phyloP scores from a whole-genome alignment of 2,113 vertebrate species.

The Percina caprodes region DNA sequence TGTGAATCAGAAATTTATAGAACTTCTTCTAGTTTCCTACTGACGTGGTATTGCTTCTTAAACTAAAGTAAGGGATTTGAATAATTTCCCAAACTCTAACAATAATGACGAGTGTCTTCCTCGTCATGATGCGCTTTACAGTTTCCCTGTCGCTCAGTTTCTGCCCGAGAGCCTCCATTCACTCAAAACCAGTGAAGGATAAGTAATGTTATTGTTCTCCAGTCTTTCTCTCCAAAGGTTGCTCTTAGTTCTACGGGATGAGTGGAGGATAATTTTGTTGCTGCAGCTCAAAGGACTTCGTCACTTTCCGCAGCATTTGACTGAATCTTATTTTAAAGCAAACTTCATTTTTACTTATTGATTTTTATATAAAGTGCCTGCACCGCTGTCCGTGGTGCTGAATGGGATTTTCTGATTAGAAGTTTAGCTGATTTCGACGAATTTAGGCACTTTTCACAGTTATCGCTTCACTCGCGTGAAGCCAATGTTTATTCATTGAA shows the following conservation, averaged over 20 bases:
- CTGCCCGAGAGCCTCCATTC: slow-evolving; percentile 34
- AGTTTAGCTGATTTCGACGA: neutral
- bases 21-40: neutral
- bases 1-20: neutral
- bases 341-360: neutral
- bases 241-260: slow-evolving; percentile 12
- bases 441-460: neutral
- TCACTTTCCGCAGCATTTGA: neutral
- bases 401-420: slow-evolving; percentile 50
- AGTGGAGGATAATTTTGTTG: neutral
- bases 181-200: slow-evolving; percentile 53
- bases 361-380: neutral
- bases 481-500: neutral
- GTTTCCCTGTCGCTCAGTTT: slow-evolving; percentile 24
- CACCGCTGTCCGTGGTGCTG: slow-evolving; percentile 80
- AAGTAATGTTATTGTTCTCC: slow-evolving; percentile 70
- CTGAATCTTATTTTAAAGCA: neutral
- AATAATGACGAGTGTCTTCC: neutral
- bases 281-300: neutral
- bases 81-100: neutral
- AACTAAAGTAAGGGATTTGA: neutral
- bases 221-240: slow-evolving; percentile 33
- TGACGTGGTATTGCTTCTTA: neutral
- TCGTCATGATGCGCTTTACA: slow-evolving; percentile 42
- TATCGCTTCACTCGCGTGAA: neutral